phyloP scores from a whole-genome alignment of 2,113 vertebrate species.

The Nyctereutes procyonoides region DNA sequence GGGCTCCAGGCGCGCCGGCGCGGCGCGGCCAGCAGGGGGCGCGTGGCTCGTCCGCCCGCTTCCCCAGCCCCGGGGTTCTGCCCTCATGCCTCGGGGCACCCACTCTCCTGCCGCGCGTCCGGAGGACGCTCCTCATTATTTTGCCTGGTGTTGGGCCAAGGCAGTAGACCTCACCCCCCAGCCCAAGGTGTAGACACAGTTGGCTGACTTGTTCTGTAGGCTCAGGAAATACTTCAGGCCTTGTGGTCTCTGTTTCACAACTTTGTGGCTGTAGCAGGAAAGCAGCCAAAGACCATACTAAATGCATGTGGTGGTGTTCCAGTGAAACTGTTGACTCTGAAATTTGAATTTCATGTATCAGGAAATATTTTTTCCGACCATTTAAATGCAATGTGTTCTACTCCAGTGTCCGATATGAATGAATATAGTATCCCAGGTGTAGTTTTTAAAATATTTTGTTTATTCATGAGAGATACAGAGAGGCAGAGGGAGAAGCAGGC shows the following conservation, averaged over 20 bases:
- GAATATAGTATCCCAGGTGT: not conserved
- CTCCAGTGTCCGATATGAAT: not conserved
- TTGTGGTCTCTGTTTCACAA: not conserved
- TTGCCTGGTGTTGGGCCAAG: not conserved
- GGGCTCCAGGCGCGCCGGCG: accelerated
- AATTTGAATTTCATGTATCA: not conserved
- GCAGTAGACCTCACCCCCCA: too few relatives aligned
- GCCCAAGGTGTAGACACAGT: not conserved
- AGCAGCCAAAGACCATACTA: not conserved
- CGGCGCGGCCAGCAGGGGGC: not conserved
- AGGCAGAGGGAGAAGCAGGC: too few relatives aligned
- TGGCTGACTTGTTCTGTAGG: not conserved
- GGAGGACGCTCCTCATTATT: too few relatives aligned
- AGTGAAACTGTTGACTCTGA: not conserved
- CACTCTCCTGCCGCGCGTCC: too few relatives aligned
- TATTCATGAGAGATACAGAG: too few relatives aligned
- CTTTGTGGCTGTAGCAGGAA: not conserved
- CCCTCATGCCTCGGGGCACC: too few relatives aligned
- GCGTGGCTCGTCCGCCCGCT: not conserved
- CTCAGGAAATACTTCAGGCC: not conserved
- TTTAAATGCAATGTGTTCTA: not conserved
- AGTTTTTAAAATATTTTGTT: not conserved
- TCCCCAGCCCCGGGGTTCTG: not conserved
- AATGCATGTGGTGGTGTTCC: not conserved
- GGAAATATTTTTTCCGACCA: not conserved